A percentile compares a stretch with the other conserved stretches of the same genome.
Evolutionary conservation across 2,888 invertebrate species (phyloP).

Genomic region (Trileptium ribeirensis): DNA sequence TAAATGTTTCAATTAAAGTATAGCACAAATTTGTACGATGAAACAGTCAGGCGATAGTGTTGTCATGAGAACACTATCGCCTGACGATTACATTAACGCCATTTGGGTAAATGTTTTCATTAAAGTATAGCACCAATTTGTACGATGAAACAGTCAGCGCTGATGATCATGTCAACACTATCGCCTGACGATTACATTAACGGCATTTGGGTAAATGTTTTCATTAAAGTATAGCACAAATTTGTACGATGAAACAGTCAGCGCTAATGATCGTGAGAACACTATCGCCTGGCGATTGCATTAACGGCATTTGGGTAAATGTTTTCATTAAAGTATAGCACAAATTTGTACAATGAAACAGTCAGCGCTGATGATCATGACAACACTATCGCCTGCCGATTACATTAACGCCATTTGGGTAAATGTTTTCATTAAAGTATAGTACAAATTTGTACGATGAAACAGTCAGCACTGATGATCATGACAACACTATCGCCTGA

Average conservation of each 20-base stretch:
- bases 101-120: too few species aligned
- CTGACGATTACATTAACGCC: too few species aligned
- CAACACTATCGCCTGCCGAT: slow-evolving; percentile 45
- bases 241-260: slow-evolving; percentile 45
- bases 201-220: slow-evolving; percentile 37
- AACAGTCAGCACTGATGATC: slow-evolving; percentile 44
- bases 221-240: background rate
- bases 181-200: slow-evolving; percentile 46
- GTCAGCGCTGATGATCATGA: slow-evolving; percentile 43
- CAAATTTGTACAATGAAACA: slow-evolving; percentile 46
- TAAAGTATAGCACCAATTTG: too few species aligned
- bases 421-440: background rate
- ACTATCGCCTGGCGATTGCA: slow-evolving; percentile 45
- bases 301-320: slow-evolving; percentile 41
- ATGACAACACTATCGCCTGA: slow-evolving; percentile 45
- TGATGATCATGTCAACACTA: slow-evolving; percentile 44
- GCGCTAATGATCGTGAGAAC: slow-evolving; percentile 44
- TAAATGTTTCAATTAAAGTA: too few species aligned
- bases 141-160: slow-evolving; percentile 44
- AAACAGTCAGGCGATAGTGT: too few species aligned
- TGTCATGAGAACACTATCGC: too few species aligned
- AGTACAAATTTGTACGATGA: too few species aligned
- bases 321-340: background rate
- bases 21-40: too few species aligned
- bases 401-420: slow-evolving; percentile 44